Base-by-base conservation (phyloP, 2,888 invertebrate species). In the Mythimna loreyi region DNA sequence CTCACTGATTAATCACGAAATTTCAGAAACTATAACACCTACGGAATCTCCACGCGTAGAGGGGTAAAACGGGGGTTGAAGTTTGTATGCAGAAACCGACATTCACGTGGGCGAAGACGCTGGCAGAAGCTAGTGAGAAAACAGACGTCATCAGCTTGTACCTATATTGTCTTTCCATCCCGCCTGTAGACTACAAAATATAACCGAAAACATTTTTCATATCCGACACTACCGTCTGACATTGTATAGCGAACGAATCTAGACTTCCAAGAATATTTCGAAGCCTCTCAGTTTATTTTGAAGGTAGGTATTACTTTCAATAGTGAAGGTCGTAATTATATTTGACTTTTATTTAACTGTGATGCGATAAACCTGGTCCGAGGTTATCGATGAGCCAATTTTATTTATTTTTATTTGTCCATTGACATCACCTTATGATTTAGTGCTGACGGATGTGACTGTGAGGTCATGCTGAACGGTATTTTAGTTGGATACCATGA, bases 391-490 rank as follows among this genome's bases (percentile, higher is more conserved):
- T 65, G 61, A 67, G 65, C 25, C 56, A 63, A 61, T 59, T 56
- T 70, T 55, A 36, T 53, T 62, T 62, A 0, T 47, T 36, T 78
- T 72, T 69, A 65, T 66, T 67, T 79, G 49, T 74, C 33, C 21
- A 55, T 67, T 75, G 82, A 81, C 76, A 75, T 84, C 70, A 82
- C 47, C 36, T 30, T 59, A 63, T 77, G 74, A 77, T 63, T 68
- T 71, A 72, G 70, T 60, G 43, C 30, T 66, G 64, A 60, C 56
- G 72, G 58, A 67, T 69, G 65, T 56, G 45, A 47, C 28, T 16
- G 3, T n/a, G 52, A 82, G 82, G 69, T 82, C 67, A 70, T 52
- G 8, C 19, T 30, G 62, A 59, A 11, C 67, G 55, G 75, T 30
- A 53, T n/a, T 62, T 43, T 57, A 49, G 50, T 52, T 73, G 25